Conservation (phyloP, 2,113 vertebrate genomes). For the Proteles cristata region DNA sequence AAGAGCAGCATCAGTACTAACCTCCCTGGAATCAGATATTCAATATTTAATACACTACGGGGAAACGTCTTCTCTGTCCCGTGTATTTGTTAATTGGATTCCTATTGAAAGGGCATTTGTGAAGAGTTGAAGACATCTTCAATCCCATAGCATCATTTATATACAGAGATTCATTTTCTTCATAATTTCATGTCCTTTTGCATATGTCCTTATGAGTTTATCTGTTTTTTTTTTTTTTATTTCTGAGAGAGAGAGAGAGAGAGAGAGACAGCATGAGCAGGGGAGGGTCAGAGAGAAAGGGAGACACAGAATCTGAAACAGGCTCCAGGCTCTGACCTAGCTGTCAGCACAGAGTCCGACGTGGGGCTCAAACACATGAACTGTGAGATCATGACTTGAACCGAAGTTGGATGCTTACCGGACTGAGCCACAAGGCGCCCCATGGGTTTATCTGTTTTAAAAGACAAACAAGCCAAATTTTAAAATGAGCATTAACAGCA, state of each 20-base stretch:
- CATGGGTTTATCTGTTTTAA: not conserved
- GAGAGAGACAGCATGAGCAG: too few species aligned
- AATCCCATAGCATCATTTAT: not conserved
- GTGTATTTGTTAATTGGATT: not conserved
- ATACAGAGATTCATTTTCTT: not conserved
- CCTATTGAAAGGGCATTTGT: not conserved
- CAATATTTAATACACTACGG: not conserved
- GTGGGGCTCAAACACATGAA: too few species aligned
- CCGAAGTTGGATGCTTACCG: too few species aligned
- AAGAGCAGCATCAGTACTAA: not conserved
- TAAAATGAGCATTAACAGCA: too few species aligned
- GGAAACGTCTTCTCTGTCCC: not conserved
- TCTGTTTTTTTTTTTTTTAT: not conserved
- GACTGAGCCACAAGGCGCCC: too few species aligned
- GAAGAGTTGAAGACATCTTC: not conserved
- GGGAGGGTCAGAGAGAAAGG: too few species aligned
- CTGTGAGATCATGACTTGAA: too few species aligned
- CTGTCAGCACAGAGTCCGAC: too few species aligned
- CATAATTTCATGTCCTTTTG: not conserved
- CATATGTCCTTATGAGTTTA: not conserved
- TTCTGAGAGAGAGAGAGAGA: too few species aligned
- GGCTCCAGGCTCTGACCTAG: too few species aligned
- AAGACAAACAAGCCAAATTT: not conserved
- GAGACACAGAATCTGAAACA: too few species aligned
- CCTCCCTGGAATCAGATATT: slow-evolving; percentile 20